phyloP scores from a whole-genome alignment of 2,797 vertebrate genomes.

The Peromyscus melanophrys region DNA sequence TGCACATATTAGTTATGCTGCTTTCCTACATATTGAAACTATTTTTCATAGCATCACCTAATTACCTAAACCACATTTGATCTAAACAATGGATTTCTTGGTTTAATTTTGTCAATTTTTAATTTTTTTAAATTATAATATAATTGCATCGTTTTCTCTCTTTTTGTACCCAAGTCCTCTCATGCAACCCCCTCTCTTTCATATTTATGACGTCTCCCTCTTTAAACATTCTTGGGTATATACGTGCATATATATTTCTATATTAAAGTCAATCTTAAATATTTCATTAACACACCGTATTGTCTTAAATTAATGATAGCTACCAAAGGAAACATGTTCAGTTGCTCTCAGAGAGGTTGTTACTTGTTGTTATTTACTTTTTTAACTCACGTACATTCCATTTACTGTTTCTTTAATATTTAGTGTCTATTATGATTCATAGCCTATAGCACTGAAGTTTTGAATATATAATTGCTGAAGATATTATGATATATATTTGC shows the following conservation, averaged over 20 bases:
- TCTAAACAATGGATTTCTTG: background rate
- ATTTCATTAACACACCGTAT: background rate
- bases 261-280: background rate
- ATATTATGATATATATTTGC: background rate
- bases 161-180: too few species aligned
- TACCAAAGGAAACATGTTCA: background rate
- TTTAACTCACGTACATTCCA: background rate
- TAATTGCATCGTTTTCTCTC: background rate
- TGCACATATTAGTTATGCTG: background rate
- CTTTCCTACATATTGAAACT: background rate
- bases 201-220: background rate
- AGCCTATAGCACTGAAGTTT: background rate
- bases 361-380: background rate
- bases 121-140: background rate
- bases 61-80: background rate
- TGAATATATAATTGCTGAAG: background rate
- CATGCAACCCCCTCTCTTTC: background rate
- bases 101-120: background rate
- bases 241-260: background rate
- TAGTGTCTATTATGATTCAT: background rate
- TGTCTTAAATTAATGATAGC: background rate
- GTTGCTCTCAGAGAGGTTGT: background rate
- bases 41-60: background rate
- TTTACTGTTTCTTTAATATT: background rate
- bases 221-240: background rate